Percentiles rank a stretch among this genome's conserved stretches.
Conservation (phyloP, 2,113 vertebrate species). For the Silurus asotus region DNA sequence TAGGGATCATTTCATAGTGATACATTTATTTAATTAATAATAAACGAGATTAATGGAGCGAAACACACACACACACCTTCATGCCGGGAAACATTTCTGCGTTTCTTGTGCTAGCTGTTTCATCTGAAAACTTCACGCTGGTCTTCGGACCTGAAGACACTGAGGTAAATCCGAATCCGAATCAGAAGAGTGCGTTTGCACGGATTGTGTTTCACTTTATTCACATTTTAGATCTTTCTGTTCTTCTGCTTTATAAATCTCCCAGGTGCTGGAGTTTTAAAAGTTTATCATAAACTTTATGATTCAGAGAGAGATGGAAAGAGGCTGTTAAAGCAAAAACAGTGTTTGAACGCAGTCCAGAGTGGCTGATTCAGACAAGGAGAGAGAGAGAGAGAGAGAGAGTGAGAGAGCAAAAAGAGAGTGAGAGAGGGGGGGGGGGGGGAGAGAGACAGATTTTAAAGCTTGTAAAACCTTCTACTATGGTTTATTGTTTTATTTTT, state of each 20-base stretch:
- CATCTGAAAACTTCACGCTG: neutral
- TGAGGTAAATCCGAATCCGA: neutral
- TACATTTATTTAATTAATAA: neutral
- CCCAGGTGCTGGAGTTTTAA: neutral
- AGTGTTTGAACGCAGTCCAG: conserved; percentile 61
- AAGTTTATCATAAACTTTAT: conserved; percentile 60
- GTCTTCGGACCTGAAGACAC: neutral
- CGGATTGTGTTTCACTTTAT: neutral
- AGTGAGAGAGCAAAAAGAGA: neutral
- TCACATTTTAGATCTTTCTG: neutral
- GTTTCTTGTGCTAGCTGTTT: neutral
- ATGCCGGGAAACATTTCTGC: neutral
- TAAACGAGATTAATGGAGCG: neutral
- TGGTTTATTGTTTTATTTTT: conserved; percentile 9
- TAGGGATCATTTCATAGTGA: too few species aligned
- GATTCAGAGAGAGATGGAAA: conserved; percentile 15
- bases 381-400: conserved; percentile 4
- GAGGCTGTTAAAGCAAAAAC: conserved; percentile 58
- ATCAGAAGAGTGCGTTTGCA: neutral
- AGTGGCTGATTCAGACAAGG: conserved; percentile 55
- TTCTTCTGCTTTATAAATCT: neutral
- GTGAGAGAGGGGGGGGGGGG: neutral
- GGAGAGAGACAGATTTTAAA: neutral
- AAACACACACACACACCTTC: neutral
- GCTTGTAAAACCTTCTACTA: neutral